A percentile compares a stretch with the other conserved stretches of the same genome.
Conservation (phyloP, 2,797 vertebrate species). For the Myotis vivesi region DNA sequence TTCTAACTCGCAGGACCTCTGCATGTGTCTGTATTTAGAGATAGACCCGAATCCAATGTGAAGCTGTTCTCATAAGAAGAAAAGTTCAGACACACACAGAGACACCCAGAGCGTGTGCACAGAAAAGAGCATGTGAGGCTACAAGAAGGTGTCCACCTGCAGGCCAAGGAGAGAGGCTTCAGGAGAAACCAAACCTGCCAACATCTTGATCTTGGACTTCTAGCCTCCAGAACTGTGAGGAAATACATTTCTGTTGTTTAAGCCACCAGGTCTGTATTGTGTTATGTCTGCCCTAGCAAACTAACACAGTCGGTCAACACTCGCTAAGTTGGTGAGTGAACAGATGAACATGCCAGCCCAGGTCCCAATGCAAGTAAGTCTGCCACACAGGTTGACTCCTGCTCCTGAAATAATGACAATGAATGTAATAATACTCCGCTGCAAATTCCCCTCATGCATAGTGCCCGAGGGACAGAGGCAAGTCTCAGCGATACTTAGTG, state of each 20-base stretch:
- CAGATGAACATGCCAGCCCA: not conserved
- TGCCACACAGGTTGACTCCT: not conserved
- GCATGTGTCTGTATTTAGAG: not conserved
- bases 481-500: not conserved
- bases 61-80: not conserved
- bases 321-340: not conserved
- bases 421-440: not conserved
- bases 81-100: not conserved
- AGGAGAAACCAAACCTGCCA: not conserved
- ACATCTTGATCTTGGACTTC: not conserved
- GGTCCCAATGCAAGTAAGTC: no score
- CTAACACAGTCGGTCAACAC: not conserved
- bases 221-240: not conserved
- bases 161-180: not conserved
- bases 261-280: not conserved
- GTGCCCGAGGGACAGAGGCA: not conserved
- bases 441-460: not conserved
- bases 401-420: not conserved
- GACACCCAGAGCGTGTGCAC: not conserved
- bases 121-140: fast-evolving
- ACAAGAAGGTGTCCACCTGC: not conserved
- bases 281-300: not conserved
- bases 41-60: not conserved
- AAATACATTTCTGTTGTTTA: not conserved
- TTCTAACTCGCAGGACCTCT: not conserved